These are phyloP conservation scores for Artibeus jamaicensis DNA, from an alignment of 2,797 vertebrate genomes.

Conservation along the genomic window DNA sequence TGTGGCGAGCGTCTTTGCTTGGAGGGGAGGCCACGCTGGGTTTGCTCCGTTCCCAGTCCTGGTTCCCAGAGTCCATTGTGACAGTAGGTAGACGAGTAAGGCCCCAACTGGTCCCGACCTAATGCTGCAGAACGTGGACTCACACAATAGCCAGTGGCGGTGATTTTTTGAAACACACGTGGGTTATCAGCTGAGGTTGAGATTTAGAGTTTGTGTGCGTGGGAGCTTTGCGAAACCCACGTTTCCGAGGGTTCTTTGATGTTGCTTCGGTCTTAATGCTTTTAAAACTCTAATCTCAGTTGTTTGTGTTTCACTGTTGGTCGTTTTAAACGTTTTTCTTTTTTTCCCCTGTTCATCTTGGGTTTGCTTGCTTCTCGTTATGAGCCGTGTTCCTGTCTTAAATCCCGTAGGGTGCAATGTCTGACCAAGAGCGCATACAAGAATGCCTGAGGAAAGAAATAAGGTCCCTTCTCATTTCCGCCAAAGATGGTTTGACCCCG, in stretches of 20 bases:
- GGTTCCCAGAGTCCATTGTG: background rate
- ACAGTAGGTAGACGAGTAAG: background rate
- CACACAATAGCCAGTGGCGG: background rate
- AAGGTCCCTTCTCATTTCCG: slow-evolving; percentile 89
- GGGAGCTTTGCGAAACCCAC: too few relatives aligned
- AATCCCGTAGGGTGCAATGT: slow-evolving; percentile 65
- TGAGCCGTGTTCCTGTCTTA: background rate
- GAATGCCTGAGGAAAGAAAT: slow-evolving; percentile 90
- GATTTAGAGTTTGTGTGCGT: background rate
- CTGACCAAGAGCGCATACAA: slow-evolving; percentile 81
- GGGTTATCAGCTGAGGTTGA: background rate
- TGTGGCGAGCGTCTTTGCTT: rapidly evolving
- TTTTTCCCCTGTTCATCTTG: background rate
- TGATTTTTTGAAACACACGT: background rate
- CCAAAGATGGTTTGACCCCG: slow-evolving; percentile 87
- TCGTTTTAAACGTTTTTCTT: background rate
- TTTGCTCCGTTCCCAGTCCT: background rate
- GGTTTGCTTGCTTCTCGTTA: background rate
- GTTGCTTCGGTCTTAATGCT: background rate
- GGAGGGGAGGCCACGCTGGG: background rate
- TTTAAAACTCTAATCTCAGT: background rate
- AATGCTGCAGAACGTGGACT: background rate
- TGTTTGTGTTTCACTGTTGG: background rate
- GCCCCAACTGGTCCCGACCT: background rate
- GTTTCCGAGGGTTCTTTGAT: background rate